Conservation (phyloP, 2,888 invertebrate species). For the Meta bourneti region DNA sequence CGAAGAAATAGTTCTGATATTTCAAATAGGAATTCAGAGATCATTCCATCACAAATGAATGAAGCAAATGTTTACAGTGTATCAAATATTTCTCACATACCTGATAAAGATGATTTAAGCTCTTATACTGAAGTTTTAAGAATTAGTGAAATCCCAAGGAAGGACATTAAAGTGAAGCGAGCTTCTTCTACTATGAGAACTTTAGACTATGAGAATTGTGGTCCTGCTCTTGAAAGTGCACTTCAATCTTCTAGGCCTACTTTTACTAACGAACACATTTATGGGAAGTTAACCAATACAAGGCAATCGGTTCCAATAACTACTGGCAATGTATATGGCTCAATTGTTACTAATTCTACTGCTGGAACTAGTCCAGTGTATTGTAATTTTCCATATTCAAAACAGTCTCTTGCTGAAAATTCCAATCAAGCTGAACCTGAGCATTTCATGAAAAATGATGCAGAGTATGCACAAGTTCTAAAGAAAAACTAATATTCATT, state of each 20-base stretch:
- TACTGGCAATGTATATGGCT: slow-evolving; percentile 46
- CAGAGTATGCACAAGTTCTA: slow-evolving; percentile 77
- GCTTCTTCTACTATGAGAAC: no score
- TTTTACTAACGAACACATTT: slow-evolving; percentile 52
- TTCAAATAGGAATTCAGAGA: slow-evolving; percentile 3
- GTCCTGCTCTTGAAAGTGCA: slow-evolving; percentile 7
- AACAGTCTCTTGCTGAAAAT: not conserved
- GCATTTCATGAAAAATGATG: slow-evolving; percentile 77
- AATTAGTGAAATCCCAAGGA: slow-evolving; percentile 13
- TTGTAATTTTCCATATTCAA: slow-evolving; percentile 53
- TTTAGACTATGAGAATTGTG: slow-evolving; percentile 65
- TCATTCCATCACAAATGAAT: not conserved
- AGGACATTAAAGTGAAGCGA: slow-evolving; percentile 1
- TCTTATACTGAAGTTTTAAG: slow-evolving; percentile 29
- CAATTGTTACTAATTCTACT: slow-evolving; percentile 21
- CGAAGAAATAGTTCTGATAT: slow-evolving; percentile 28
- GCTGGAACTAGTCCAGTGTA: slow-evolving; percentile 46
- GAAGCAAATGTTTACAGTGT: slow-evolving; percentile 13
- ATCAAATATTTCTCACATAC: not conserved
- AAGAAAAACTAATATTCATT: slow-evolving; percentile 63
- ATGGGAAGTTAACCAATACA: slow-evolving; percentile 60
- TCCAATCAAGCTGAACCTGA: slow-evolving; percentile 37
- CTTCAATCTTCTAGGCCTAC: not conserved
- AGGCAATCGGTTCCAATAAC: slow-evolving; percentile 9
- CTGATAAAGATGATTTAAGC: slow-evolving; percentile 45